phyloP scores from a whole-genome alignment of 2,888 invertebrate species.

The Lydus trimaculatus region DNA sequence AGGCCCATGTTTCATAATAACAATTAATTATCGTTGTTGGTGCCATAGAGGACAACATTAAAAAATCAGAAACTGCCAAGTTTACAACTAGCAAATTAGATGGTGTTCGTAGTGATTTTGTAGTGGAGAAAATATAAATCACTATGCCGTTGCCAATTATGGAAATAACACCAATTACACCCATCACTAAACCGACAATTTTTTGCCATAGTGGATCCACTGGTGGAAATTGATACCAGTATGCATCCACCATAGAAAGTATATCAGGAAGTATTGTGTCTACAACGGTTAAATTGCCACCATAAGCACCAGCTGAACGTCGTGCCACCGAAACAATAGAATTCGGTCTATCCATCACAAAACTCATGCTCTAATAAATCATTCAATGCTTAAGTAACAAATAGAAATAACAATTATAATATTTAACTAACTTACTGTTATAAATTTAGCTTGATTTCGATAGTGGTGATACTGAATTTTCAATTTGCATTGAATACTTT shows the following conservation, averaged over 20 bases:
- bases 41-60: conserved; percentile 85
- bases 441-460: background rate
- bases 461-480: background rate
- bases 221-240: conserved; percentile 90
- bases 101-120: conserved; percentile 82
- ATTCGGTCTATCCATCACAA: conserved; percentile 62
- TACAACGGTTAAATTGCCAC: conserved; percentile 78
- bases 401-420: conserved; percentile 15
- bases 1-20: conserved; percentile 79
- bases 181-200: conserved; percentile 80
- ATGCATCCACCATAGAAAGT: conserved; percentile 77
- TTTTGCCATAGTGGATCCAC: conserved; percentile 90
- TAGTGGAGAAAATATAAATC: conserved; percentile 76
- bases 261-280: conserved; percentile 81
- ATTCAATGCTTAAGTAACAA: conserved; percentile 64
- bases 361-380: conserved; percentile 50
- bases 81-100: conserved; percentile 92
- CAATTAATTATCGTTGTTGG: conserved; percentile 86
- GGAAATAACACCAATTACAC: conserved; percentile 70
- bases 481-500: conserved; percentile 13
- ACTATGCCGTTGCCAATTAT: conserved; percentile 61
- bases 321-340: conserved; percentile 61
- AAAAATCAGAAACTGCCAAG: conserved; percentile 89
- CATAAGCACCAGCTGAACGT: conserved; percentile 53
- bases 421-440: conserved; percentile 3